Evolutionary conservation across 2,113 vertebrate genomes (phyloP), one percentile per base, ranked within the genome.

Genomic region (Hippocampus comes): DNA sequence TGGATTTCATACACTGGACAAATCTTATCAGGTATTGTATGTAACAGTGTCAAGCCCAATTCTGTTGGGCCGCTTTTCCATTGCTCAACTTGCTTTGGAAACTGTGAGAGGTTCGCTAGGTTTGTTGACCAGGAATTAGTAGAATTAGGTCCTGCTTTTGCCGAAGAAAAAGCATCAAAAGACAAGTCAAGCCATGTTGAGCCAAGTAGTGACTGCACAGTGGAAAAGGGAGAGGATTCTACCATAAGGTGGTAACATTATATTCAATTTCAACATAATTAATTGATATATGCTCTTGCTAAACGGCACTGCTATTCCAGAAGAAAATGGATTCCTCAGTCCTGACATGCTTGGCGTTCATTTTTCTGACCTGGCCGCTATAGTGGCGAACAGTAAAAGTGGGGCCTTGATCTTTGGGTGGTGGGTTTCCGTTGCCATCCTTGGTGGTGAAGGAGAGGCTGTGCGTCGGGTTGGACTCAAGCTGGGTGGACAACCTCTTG

Each of bases 341-440:
- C 3, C 25, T 64, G 41, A 48, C 12, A 56, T 65, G 23, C 17
- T 23, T 3, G 43, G 27, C 5, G 38, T 0, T 10, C 4, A 30
- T 7, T 27, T 34, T 30, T 21, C 95, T 89, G 72, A 99, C 97
- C 94, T 94, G 92, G 67, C 94, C 94, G 2, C 95, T 94, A 1
- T 95, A 98, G 89, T 99, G 97, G 90, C 92, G 90, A 71, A 98
- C 81, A 0, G 93, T 95, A 87, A 99, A 98, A 1, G 92, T 91
- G 0, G 91, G 91, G 48, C 94, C 93, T 63, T 94, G 94, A 74
- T 95, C 95, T 89, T 93, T 95, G 27, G 93, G 92, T 6, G 95
- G 91, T 0, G 95, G 91, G 70, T 98, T 99, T 56, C 96, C 97
- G 0, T 99, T 99, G 61, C 96, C 96, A 38, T 98, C 97, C 87